Evolutionary conservation across 35 echinoderm and acorn worm genomes (phyloP).

Genomic region (Strongylocentrotus purpuratus): DNA sequence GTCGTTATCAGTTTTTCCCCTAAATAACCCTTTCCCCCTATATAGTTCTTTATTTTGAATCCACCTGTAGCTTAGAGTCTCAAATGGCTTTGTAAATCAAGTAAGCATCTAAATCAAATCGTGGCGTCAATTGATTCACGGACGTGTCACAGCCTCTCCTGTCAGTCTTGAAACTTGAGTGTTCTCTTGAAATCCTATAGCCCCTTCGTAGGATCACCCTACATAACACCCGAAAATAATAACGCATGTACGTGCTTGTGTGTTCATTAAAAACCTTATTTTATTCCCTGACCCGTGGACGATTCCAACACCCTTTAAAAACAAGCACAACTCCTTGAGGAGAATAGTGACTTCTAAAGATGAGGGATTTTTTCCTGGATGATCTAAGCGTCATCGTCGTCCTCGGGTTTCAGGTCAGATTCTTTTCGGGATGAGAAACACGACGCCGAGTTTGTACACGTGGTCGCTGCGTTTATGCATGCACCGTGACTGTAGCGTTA

Average conservation of each 20-base stretch:
- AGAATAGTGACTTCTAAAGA: background rate
- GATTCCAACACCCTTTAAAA: background rate
- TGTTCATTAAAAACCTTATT: background rate
- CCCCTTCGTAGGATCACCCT: background rate
- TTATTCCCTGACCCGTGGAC: background rate
- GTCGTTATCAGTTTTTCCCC: too few relatives aligned
- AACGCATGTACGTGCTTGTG: background rate
- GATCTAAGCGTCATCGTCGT: background rate
- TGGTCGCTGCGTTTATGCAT: background rate
- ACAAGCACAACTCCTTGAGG: background rate
- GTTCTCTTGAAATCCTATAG: background rate
- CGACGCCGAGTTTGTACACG: background rate
- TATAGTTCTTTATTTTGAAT: background rate
- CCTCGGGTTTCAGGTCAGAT: background rate
- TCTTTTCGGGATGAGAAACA: background rate
- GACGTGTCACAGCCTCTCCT: background rate
- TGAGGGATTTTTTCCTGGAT: background rate
- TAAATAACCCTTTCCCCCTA: background rate
- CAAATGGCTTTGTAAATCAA: background rate
- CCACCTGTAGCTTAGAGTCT: background rate
- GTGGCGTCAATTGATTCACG: background rate
- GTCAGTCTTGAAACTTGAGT: background rate
- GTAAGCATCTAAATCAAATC: background rate
- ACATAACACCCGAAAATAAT: background rate
- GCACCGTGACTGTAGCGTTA: background rate